These are phyloP conservation scores for Geotrypetes seraphini DNA, from an alignment of 2,797 vertebrate species.

Conservation along the genomic window DNA sequence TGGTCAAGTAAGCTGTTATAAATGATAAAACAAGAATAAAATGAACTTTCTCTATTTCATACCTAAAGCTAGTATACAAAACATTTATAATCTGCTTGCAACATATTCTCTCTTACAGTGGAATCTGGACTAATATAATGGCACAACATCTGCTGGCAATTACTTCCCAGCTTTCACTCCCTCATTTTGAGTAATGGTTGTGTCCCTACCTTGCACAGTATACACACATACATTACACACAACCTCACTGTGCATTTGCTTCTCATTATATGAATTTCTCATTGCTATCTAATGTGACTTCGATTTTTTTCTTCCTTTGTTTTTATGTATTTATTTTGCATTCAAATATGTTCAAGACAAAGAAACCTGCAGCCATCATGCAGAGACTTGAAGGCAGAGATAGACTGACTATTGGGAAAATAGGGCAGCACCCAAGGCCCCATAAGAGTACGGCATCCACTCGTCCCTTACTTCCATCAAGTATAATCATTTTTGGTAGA, in stretches of 20 bases:
- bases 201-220: slow-evolving; percentile 29
- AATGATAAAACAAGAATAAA: too few species aligned
- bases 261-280: slow-evolving; percentile 70
- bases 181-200: slow-evolving; percentile 42
- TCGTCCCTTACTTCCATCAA: too few species aligned
- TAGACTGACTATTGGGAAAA: too few species aligned
- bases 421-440: too few species aligned
- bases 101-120: slow-evolving; percentile 5
- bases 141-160: slow-evolving; percentile 64
- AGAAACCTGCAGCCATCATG: slow-evolving; percentile 40
- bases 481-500: too few species aligned
- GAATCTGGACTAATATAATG: slow-evolving; percentile 18
- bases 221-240: slow-evolving; percentile 46
- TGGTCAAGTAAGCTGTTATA: too few species aligned
- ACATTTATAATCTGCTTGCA: neutral
- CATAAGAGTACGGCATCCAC: too few species aligned
- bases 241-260: slow-evolving; percentile 63
- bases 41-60: too few species aligned
- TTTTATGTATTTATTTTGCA: too few species aligned
- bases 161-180: slow-evolving; percentile 48
- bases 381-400: slow-evolving; percentile 48
- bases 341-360: slow-evolving; percentile 55
- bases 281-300: slow-evolving; percentile 74
- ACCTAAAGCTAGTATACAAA: too few species aligned
- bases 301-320: slow-evolving; percentile 40